These are phyloP conservation scores for Rhinogobio ventralis DNA, from an alignment of 2,797 vertebrate species.

Conservation along the genomic window DNA sequence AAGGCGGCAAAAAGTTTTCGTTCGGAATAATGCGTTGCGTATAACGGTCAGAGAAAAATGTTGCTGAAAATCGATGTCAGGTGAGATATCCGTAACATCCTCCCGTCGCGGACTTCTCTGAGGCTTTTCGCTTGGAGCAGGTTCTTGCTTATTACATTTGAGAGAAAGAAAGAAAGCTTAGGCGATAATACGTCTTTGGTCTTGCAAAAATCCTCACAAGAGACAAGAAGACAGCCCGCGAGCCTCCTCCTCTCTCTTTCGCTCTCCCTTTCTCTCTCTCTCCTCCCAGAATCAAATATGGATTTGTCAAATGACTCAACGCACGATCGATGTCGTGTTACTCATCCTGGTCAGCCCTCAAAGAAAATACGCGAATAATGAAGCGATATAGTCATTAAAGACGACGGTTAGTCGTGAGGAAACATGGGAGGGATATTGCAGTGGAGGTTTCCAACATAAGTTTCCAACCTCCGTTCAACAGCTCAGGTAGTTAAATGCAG, in stretches of 20 bases:
- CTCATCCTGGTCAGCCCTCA: conserved; percentile 59
- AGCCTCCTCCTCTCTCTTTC: conserved; percentile 48
- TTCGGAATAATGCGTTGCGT: conserved; percentile 1
- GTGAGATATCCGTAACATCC: conserved; percentile 50
- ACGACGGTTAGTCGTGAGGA: neutral
- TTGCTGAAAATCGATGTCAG: conserved; percentile 48
- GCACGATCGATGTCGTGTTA: conserved; percentile 55
- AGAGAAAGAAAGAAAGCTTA: conserved; percentile 22
- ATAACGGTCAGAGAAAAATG: conserved; percentile 21
- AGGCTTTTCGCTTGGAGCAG: conserved; percentile 24
- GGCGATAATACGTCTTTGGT: conserved; percentile 22
- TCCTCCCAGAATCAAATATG: conserved; percentile 63
- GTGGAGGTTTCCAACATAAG: neutral
- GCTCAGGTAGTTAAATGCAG: too few relatives aligned
- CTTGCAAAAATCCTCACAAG: conserved; percentile 41
- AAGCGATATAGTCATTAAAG: neutral
- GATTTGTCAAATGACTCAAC: conserved; percentile 63
- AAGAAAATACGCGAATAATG: conserved; percentile 57
- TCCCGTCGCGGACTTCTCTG: conserved; percentile 20
- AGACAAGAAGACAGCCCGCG: conserved; percentile 46
- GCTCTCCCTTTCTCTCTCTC: conserved; percentile 13
- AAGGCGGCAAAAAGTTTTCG: conserved; percentile 40
- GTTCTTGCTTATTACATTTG: conserved; percentile 28
- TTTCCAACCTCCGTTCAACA: neutral
- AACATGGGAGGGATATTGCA: neutral